A percentile compares a stretch with the other conserved stretches of the same genome.
Evolutionary conservation across 2,113 vertebrate species (phyloP).

Genomic region (Chitala chitala): DNA sequence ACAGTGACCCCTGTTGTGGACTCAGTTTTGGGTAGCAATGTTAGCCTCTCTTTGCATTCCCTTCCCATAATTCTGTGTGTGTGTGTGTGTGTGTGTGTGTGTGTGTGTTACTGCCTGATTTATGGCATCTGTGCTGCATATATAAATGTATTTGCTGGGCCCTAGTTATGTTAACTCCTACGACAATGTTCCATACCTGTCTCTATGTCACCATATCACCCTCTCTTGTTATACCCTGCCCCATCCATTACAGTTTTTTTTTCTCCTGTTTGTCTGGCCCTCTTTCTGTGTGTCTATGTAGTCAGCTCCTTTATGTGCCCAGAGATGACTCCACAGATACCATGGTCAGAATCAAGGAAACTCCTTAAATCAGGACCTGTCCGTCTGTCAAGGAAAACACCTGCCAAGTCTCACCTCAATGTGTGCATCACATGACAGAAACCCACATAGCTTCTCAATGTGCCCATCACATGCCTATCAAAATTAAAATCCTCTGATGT

Average conservation of each 20-base stretch:
- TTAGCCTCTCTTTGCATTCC: background rate
- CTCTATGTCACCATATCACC: no score
- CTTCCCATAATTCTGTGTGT: background rate
- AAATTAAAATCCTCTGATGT: constrained; percentile 23
- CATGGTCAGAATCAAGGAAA: no score
- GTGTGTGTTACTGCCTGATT: background rate
- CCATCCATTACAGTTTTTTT: no score
- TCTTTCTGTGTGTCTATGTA: background rate
- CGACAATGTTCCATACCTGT: background rate
- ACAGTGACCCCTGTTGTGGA: constrained; percentile 60
- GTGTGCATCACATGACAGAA: constrained; percentile 27
- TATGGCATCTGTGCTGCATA: background rate
- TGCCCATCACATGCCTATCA: constrained; percentile 39
- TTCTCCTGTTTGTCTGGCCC: constrained; percentile 20
- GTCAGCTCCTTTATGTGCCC: background rate
- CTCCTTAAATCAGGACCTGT: constrained; percentile 28
- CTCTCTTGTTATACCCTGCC: no score
- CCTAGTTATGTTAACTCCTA: background rate
- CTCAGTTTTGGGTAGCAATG: background rate
- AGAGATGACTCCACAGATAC: no score
- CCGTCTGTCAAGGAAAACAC: no score
- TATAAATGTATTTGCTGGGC: background rate
- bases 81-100: background rate
- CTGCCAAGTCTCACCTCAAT: constrained; percentile 42
- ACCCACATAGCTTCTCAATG: no score